Percentiles rank a stretch among this genome's conserved stretches.
These are phyloP conservation scores for Athetis lepigone DNA, from an alignment of 2,888 invertebrate genomes.

Conservation along the genomic window DNA sequence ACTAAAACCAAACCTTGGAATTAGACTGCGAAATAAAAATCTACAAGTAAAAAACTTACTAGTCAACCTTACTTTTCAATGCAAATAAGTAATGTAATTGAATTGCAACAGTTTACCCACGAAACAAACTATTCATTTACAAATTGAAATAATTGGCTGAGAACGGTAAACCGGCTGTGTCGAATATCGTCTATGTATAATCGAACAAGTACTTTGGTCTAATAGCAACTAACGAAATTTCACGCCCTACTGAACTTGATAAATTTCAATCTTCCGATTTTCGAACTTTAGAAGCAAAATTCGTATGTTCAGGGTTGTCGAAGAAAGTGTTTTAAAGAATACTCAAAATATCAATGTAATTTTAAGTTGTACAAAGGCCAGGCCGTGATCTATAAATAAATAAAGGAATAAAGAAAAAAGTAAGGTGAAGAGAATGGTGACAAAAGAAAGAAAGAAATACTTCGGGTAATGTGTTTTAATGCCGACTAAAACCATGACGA, in stretches of 20 bases:
- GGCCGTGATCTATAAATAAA: too few species aligned
- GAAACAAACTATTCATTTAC: conserved; percentile 32
- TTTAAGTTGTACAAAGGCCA: too few species aligned
- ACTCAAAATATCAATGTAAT: too few species aligned
- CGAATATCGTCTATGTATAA: conserved; percentile 49
- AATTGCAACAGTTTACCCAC: conserved; percentile 35
- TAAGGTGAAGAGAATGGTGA: too few species aligned
- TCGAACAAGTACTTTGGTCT: conserved; percentile 56
- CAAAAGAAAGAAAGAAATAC: too few species aligned
- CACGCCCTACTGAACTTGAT: conserved; percentile 74
- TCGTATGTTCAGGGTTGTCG: conserved; percentile 46
- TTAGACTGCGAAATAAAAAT: background rate
- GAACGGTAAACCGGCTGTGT: conserved; percentile 38
- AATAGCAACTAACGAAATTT: conserved; percentile 69
- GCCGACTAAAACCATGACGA: too few species aligned
- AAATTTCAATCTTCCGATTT: conserved; percentile 60
- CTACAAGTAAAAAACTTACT: conserved; percentile 5
- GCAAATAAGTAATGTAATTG: conserved; percentile 29
- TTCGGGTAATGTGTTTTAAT: too few species aligned
- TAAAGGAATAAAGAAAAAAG: too few species aligned
- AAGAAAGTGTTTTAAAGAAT: too few species aligned
- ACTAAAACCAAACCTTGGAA: background rate
- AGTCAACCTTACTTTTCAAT: conserved; percentile 17
- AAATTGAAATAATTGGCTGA: conserved; percentile 51
- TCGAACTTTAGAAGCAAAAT: conserved; percentile 25